phyloP scores from a whole-genome alignment of 2,113 vertebrate species.

The Boulengerochromis microlepis region DNA sequence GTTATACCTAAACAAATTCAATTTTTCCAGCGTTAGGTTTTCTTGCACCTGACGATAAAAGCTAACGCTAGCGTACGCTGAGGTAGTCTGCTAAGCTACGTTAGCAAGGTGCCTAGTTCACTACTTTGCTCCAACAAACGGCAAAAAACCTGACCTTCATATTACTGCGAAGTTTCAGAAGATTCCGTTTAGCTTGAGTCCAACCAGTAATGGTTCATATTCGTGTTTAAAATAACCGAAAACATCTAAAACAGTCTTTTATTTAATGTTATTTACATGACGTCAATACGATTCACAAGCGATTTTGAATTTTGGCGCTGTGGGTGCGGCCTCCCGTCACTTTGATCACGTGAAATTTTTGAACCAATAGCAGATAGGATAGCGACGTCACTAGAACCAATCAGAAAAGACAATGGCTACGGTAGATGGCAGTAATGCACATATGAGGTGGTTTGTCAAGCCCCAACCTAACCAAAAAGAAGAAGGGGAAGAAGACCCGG shows the following conservation, averaged over 20 bases:
- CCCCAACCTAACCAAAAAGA: background rate
- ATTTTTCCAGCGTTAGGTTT: background rate
- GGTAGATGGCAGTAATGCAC: background rate
- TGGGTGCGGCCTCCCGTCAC: background rate
- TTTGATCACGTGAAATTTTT: slow-evolving; percentile 40
- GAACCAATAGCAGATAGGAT: slow-evolving; percentile 19
- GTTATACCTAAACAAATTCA: background rate
- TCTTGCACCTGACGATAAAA: background rate
- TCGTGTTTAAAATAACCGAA: no score
- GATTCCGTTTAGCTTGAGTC: background rate
- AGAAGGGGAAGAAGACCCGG: background rate
- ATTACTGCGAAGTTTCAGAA: slow-evolving; percentile 26
- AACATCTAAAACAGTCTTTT: background rate
- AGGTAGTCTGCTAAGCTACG: background rate
- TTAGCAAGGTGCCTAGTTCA: background rate
- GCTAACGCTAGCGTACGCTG: background rate
- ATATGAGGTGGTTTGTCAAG: background rate
- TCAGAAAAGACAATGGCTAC: background rate
- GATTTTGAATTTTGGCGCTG: slow-evolving; percentile 96
- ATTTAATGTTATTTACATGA: slow-evolving; percentile 5
- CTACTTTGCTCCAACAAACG: background rate
- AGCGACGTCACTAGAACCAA: background rate
- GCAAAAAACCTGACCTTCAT: slow-evolving; percentile 66
- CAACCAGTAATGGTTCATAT: background rate
- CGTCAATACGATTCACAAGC: background rate